phyloP scores from a whole-genome alignment of 1,140 invertebrate species.

The Drosophila insularis region DNA sequence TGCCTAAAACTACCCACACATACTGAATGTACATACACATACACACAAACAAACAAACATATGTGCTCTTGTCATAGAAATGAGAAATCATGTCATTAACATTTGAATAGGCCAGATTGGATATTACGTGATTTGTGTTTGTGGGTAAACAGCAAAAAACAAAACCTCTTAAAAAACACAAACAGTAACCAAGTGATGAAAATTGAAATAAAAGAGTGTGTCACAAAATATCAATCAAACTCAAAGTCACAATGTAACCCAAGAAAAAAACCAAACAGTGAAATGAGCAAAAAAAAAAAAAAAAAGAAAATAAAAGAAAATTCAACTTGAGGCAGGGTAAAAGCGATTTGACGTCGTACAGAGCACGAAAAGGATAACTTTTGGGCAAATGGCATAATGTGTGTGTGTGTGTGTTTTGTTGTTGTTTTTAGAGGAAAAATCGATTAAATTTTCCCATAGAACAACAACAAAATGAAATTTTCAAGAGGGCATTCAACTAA shows the following conservation, averaged over 20 bases:
- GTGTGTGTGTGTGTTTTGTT: background rate
- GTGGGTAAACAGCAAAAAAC: conserved; percentile 28
- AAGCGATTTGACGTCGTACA: conserved; percentile 31
- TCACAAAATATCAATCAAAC: conserved; percentile 69
- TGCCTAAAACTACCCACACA: conserved; percentile 46
- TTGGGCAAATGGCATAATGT: background rate
- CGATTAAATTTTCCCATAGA: conserved; percentile 9
- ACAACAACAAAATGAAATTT: conserved; percentile 4
- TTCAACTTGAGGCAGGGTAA: conserved; percentile 12
- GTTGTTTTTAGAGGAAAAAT: conserved; percentile 5
- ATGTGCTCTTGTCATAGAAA: background rate
- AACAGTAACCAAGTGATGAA: conserved; percentile 35
- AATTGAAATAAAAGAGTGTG: conserved; percentile 50
- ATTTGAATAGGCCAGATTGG: conserved; percentile 51
- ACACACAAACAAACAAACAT: too few species aligned
- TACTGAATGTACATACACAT: too few species aligned
- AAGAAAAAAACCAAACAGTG: conserved; percentile 36
- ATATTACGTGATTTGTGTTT: conserved; percentile 60
- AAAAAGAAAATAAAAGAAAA: conserved; percentile 5
- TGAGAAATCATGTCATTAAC: conserved; percentile 49
- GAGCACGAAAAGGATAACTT: conserved; percentile 20
- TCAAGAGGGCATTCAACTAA: conserved; percentile 16
- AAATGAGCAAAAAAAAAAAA: conserved; percentile 32
- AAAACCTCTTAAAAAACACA: conserved; percentile 8
- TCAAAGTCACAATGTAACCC: conserved; percentile 35